Evolutionary conservation across 1,140 invertebrate species (phyloP), one percentile per base, ranked within the genome.

Genomic region (Drosophila kurseongensis): DNA sequence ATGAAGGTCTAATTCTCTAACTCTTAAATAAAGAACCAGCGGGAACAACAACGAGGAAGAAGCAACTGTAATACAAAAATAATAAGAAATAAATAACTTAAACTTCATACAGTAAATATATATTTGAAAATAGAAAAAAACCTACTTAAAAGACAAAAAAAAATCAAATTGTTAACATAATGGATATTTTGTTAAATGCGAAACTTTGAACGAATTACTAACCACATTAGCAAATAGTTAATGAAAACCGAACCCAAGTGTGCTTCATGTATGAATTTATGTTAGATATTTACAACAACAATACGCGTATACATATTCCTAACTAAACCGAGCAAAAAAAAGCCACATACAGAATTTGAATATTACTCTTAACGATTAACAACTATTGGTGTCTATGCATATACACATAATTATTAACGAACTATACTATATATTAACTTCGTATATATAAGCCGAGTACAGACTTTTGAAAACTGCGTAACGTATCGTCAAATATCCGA

Each of bases 211-310:
- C 59, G 32, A 67, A 63, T 51, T 52, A 68, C 54, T 66, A 69
- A 79, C 42, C 62, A 69, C 55, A 82, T 66, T 76, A 60, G 65
- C 51, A 54, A 74, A 66, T 75, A 81, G 75, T 78, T 54, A 45
- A 78, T 81, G 65, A 61, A 56, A 84, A 80, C 83, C 74, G 77
- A 91, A 89, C 90, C 90, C 90, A 91, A 91, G 90, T 91, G 90
- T 91, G 90, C 90, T 91, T 91, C 90, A 85, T 81, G 66, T 91
- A 89, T 85, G 81, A 91, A 91, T 91, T 91, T 91, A 89, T 85
- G 84, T 90, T 79, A 80, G 71, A 86, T 86, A 82, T 82, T 76
- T 88, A 89, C 75, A 88, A 85, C 59, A 76, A 55, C 59, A 76
- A 55, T 57, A 78, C 66, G 61, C 73, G 73, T 75, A 71, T 57